Base-by-base conservation (phyloP, 1,140 invertebrate species). In the Augochlora pura region DNA sequence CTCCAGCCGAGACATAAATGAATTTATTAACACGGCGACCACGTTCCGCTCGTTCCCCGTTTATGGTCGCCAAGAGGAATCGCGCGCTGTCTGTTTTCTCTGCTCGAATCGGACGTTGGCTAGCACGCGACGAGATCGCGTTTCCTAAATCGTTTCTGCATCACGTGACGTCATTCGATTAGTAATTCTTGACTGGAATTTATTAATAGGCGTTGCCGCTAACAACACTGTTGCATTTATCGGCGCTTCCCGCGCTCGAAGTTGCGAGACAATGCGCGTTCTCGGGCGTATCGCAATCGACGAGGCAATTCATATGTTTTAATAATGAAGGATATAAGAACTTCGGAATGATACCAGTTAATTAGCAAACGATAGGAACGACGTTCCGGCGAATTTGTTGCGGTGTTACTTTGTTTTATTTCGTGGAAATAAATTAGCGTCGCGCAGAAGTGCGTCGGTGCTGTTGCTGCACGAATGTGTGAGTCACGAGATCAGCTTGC, bases 41-140 rank as follows among this genome's bases (percentile, higher is more conserved):
- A 70, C 72, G 73, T 76, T 68, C 52, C 25, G 21, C 14, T 46
- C 68, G 54, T 25, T 82, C 10, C n/a, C 57, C 63, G 32, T 60
- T 72, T 72, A 81, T 60, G 75, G 68, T 72, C 42, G 38, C n/a
- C 65, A 12, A 14, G 1, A 1, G n/a, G 39, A 76, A 80, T 69
- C 59, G 27, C 9, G 23, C 52, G n/a, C n/a, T n/a, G n/a, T n/a
- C n/a, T n/a, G n/a, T n/a, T n/a, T 25, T 65, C 49, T 79, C 18
- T 23, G 27, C 57, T 16, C n/a, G 38, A 69, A 54, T 77, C 32
- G 14, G 27, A 18, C 9, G 14, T 59, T 63, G 18, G n/a, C 25
- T 60, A 21, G 42, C 59, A 38, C 0, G 38, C 6, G 16, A 52
- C 3, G 66, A 52, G 32, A 21, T 14, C 3, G 1, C 57, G 38